These are phyloP conservation scores for Ochotona princeps DNA, from an alignment of 2,113 vertebrate genomes.

Conservation along the genomic window DNA sequence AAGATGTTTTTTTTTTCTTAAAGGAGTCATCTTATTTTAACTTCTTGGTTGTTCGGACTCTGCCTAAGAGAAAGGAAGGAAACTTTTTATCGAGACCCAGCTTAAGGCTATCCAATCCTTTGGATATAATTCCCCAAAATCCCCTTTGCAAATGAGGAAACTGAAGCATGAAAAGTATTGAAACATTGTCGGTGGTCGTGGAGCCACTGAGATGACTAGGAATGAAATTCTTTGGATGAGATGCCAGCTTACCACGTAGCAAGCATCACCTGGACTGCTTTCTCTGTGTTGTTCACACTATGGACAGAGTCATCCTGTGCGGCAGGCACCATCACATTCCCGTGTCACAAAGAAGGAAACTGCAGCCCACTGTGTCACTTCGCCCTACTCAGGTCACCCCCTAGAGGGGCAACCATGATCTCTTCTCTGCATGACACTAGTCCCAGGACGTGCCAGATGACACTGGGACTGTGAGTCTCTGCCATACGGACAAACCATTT, in stretches of 20 bases:
- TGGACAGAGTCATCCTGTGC: not conserved
- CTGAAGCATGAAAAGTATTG: not conserved
- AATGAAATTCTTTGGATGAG: too few species aligned
- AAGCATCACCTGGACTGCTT: not conserved
- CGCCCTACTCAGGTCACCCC: not conserved
- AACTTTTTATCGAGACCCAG: not conserved
- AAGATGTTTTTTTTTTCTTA: not conserved
- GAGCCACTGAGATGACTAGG: not conserved
- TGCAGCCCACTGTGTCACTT: not conserved
- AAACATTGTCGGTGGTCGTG: not conserved
- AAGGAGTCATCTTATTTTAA: not conserved
- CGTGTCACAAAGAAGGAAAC: not conserved
- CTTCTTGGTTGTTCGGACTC: not conserved
- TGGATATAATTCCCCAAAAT: too few species aligned
- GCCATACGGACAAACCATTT: not conserved
- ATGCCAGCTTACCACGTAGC: not conserved
- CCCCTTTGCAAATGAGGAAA: not conserved
- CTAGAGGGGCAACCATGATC: not conserved
- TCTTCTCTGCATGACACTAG: not conserved
- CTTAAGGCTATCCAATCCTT: not conserved
- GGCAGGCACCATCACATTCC: not conserved
- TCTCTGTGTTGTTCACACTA: not conserved
- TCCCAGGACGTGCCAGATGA: not conserved
- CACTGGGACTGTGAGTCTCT: rapidly evolving
- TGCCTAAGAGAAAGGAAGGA: not conserved